Evolutionary conservation across 2,888 invertebrate genomes (phyloP), one percentile per base, ranked within the genome.

Genomic region (Dione juno): DNA sequence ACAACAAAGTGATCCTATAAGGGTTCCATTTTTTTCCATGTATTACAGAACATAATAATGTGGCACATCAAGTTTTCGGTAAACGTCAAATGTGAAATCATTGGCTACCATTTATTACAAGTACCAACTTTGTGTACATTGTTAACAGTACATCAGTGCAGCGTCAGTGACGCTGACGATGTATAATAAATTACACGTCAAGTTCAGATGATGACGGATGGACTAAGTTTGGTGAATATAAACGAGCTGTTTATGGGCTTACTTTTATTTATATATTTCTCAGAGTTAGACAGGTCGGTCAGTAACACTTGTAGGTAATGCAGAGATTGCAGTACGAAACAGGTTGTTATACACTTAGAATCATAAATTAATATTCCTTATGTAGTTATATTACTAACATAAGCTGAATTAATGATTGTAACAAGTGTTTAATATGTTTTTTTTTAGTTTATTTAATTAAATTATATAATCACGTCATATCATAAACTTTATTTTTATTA

Each of bases 291-390:
- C 66, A 59, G 57, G 48, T 58, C 58, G 75, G 75, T 73, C 69
- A 66, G 61, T 71, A 73, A 75, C 75, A 70, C 54, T 61, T 67
- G 66, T 66, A n/a, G n/a, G n/a, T n/a, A 66, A 67, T 69, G 67
- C 71, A 63, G 71, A 75, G 73, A 71, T 72, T 74, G 63, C 75
- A 72, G 63, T 73, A 69, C 69, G 70, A 70, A 74, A 75, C 75
- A 70, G 70, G 73, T 75, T 75, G 69, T 72, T n/a, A 45, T 45
- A 70, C 21, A 70, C 57, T 64, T 67, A 28, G 13, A 19, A 50
- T 64, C 19, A 40, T 40, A 50, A 48, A 16, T 57, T 16, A 37
- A 37, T 16, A 16, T 16, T 57, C 5, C 37, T 57, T 57, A 16
- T 16, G 37, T 11, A 10, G 16, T 13, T 10, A 57, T 16, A 16